These are phyloP conservation scores for Egretta garzetta DNA, from an alignment of 2,113 vertebrate species.

Conservation along the genomic window DNA sequence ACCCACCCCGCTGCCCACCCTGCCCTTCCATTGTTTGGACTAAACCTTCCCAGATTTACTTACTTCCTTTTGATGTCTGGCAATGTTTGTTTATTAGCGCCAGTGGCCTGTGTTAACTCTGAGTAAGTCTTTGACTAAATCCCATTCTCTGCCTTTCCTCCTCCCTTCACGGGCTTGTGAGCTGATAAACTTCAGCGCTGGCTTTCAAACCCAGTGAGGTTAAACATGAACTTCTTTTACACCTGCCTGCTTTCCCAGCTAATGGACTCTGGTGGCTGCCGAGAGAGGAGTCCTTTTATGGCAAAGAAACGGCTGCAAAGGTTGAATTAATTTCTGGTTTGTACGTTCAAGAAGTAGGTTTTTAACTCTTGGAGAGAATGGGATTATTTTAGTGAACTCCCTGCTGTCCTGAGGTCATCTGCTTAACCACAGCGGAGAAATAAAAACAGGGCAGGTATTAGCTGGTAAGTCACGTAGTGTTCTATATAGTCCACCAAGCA, in stretches of 20 bases:
- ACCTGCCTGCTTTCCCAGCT: constrained; percentile 61
- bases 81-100: constrained; percentile 79
- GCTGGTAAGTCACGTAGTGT: neutral
- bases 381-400: constrained; percentile 6
- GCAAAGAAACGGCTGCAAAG: constrained; percentile 23
- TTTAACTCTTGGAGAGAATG: constrained; percentile 30
- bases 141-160: constrained; percentile 65
- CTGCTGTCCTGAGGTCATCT: neutral
- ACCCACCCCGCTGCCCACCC: constrained; percentile 27
- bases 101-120: constrained; percentile 72
- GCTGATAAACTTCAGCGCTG: constrained; percentile 66
- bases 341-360: neutral
- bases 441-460: neutral
- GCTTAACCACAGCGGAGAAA: neutral
- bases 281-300: constrained; percentile 40
- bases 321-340: neutral
- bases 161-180: constrained; percentile 66
- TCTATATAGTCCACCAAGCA: neutral
- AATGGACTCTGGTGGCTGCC: constrained; percentile 11
- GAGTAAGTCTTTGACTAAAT: constrained; percentile 69
- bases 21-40: constrained; percentile 74
- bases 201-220: constrained; percentile 63
- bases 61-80: constrained; percentile 77
- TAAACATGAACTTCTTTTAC: constrained; percentile 71
- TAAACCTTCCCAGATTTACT: constrained; percentile 72